phyloP scores from a whole-genome alignment of 2,888 invertebrate genomes.

The Caenorhabditis doughertyi region DNA sequence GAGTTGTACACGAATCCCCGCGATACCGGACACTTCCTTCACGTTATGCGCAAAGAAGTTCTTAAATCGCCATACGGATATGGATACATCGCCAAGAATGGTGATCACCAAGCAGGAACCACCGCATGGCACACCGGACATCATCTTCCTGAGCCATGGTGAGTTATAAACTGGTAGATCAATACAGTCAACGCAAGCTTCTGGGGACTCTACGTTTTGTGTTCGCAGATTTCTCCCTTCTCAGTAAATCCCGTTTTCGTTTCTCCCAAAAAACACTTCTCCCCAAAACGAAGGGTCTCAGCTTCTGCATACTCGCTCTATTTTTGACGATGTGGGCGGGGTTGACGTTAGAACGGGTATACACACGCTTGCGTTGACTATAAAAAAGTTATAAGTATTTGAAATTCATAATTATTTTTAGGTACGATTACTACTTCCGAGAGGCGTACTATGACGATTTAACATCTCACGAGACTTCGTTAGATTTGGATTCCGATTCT shows the following conservation, averaged over 20 bases:
- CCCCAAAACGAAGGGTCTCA: too few relatives aligned
- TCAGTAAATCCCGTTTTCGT: too few relatives aligned
- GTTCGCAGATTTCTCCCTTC: too few relatives aligned
- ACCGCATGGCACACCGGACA: conserved; percentile 72
- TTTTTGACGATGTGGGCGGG: too few relatives aligned
- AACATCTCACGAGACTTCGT: conserved; percentile 73
- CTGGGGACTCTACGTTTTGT: too few relatives aligned
- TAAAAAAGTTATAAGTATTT: too few relatives aligned
- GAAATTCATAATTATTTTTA: too few relatives aligned
- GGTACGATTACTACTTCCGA: conserved; percentile 78
- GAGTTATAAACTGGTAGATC: neutral
- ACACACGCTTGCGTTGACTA: too few relatives aligned
- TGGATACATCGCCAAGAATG: conserved; percentile 77
- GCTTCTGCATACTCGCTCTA: too few relatives aligned
- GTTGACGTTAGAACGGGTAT: too few relatives aligned
- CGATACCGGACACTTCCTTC: conserved; percentile 78
- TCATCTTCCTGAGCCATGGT: conserved; percentile 78
- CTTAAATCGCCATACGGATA: conserved; percentile 79
- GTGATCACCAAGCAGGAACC: conserved; percentile 72
- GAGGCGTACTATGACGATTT: conserved; percentile 78
- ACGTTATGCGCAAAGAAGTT: conserved; percentile 80
- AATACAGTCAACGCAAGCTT: too few relatives aligned
- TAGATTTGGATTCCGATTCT: conserved; percentile 76
- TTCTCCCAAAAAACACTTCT: too few relatives aligned
- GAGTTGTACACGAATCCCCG: conserved; percentile 80